Evolutionary conservation across 2,888 invertebrate species (phyloP), one percentile per base, ranked within the genome.

Genomic region (Diogma glabrata): DNA sequence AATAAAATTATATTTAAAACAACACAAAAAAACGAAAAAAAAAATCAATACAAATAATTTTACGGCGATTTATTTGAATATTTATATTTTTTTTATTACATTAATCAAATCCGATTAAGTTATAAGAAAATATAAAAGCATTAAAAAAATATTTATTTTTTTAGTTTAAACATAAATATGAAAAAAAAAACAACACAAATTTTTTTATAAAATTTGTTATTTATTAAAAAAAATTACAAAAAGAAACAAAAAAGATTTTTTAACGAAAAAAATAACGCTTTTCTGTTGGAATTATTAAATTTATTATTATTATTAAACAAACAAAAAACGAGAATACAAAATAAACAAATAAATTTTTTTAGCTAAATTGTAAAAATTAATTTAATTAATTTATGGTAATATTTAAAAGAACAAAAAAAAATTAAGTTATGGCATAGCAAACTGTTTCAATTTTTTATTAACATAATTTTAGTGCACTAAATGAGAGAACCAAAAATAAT

Each of bases 311-410:
- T n/a, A 46, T 24, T 24, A 6, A 46, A 46, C 23, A 46, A 46
- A 12, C 24, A 46, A 46, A 24, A 46, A 46, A 24, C 46, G 46
- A 24, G 24, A 46, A 46, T 24, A 46, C 22, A 46, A 46, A 46
- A 46, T 24, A 46, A 22, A 46, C 24, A 24, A 24, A 46, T 24
- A 22, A 46, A 46, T 46, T 46, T 22, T 24, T 46, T 46, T 46
- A 46, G 24, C 46, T 24, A 46, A 46, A 46, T 46, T 46, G 24
- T 24, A 46, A 46, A 46, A 46, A 46, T 22, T 16, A 46, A 46
- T 46, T 46, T 16, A 46, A 16, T 26, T 46, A 46, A 46, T 24
- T 46, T 46, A 24, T 46, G 46, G 24, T 24, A 20, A 43, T 22
- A 43, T 43, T 43, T 20, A 43, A 43, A 43, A 43, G 20, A 43